phyloP scores from a whole-genome alignment of 2,797 vertebrate species.

The Gambusia yucatana region DNA sequence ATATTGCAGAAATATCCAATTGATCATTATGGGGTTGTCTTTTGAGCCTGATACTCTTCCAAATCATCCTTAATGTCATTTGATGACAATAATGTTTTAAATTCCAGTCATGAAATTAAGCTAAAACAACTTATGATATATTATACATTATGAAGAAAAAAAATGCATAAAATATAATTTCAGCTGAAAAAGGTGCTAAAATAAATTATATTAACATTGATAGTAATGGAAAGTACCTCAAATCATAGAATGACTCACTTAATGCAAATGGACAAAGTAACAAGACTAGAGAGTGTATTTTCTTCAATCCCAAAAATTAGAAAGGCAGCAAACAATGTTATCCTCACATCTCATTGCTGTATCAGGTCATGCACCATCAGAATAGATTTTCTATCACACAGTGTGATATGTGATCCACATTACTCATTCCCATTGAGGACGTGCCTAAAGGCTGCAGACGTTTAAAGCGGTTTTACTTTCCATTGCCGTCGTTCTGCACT shows the following conservation, averaged over 20 bases:
- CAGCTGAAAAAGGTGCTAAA: background rate
- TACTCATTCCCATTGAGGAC: background rate
- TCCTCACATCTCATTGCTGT: background rate
- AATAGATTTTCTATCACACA: slow-evolving; percentile 5
- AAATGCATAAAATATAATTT: background rate
- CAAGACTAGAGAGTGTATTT: background rate
- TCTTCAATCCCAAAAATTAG: background rate
- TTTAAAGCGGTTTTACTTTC: background rate
- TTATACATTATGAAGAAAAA: too few species aligned
- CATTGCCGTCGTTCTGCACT: background rate
- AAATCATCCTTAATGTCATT: background rate
- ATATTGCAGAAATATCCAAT: background rate
- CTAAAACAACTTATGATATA: background rate
- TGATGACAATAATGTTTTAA: background rate
- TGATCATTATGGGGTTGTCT: background rate
- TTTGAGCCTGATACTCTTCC: background rate
- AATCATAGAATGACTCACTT: background rate
- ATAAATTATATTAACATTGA: background rate
- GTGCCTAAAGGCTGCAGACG: slow-evolving; percentile 4
- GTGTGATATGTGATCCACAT: background rate
- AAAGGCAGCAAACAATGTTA: background rate
- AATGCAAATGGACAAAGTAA: background rate
- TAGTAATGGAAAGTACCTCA: background rate
- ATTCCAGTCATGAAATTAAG: background rate
- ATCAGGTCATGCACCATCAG: background rate